A percentile compares a stretch with the other conserved stretches of the same genome.
These are phyloP conservation scores for Caprella mutica DNA, from an alignment of 2,888 invertebrate species.

Conservation along the genomic window DNA sequence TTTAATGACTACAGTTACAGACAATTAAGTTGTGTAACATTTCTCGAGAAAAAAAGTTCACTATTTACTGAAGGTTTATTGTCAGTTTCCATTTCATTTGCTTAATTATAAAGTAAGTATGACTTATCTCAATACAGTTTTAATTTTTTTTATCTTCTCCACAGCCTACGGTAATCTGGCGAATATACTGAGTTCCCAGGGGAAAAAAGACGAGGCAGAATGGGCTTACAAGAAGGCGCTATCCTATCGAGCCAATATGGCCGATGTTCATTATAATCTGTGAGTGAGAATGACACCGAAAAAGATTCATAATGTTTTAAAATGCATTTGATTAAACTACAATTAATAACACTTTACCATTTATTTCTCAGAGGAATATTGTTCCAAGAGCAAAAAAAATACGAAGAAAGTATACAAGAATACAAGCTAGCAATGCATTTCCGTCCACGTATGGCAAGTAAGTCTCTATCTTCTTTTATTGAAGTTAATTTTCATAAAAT, in stretches of 20 bases:
- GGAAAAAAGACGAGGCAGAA: conserved; percentile 76
- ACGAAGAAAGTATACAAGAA: conserved; percentile 76
- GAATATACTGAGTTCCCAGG: conserved; percentile 82
- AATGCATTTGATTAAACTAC: no score
- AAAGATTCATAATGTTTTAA: no score
- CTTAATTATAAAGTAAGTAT: neutral
- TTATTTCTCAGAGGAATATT: conserved; percentile 72
- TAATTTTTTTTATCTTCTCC: conserved; percentile 12
- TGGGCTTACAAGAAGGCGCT: conserved; percentile 82
- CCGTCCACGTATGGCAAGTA: conserved; percentile 84
- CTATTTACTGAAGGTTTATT: no score
- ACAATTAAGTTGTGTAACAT: no score
- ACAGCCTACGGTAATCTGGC: conserved; percentile 93
- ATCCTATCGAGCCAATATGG: conserved; percentile 87
- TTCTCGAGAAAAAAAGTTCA: no score
- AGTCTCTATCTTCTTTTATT: conserved; percentile 51
- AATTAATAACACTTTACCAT: no score
- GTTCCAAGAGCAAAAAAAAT: conserved; percentile 74
- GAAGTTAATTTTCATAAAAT: no score
- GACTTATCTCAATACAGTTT: neutral
- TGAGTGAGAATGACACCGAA: conserved; percentile 66
- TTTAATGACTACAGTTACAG: no score
- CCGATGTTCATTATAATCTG: conserved; percentile 97
- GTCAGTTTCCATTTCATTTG: no score
- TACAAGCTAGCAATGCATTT: conserved; percentile 85